Base-by-base conservation (phyloP, 2,113 vertebrate species). In the Crotalus tigris region DNA sequence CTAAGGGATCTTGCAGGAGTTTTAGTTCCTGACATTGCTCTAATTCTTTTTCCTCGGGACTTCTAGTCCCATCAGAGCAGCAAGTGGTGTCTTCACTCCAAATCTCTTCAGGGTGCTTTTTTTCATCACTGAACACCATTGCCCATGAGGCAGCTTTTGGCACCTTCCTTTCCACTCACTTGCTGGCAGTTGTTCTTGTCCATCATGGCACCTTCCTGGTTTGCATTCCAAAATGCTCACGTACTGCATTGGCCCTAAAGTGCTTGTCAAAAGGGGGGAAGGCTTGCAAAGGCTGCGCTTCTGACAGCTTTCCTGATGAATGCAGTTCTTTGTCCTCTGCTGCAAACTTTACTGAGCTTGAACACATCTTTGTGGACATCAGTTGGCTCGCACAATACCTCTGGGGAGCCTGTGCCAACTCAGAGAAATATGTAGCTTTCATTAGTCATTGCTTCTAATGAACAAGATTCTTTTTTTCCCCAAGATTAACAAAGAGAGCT, bases 171-270 rank as follows among this genome's bases (percentile, higher is more conserved):
- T 39, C 88, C 24, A 39, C 57, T 90, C n/a, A 44, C n/a, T 39
- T 3, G 49, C 58, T 55, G 46, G 54, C 95, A 94, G 94, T 94
- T 95, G 94, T 75, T 64, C 90, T 88, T 33, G 85, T 94, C 94
- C 91, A 57, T 94, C 89, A 54, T 29, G 88, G 0, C 1, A 89
- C 75, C 93, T 12, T 90, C 51, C 85, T 93, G 64, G 54, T 91
- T 87, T 54, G 69, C 29, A 33, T 87, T 89, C 90, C 59, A 90
- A 69, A 94, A 61, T 1, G 12, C 92, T 93, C n/a, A 49, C 19
- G 39, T 57, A 26, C 21, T 6, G 3, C 29, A 69, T 85, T 89
- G 23, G 23, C 23, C 46, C 89, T 88, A 88, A 85, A 23, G 57
- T 46, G 39, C 87, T 54, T 12, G 49, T 24, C 88, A n/a, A 26